Conservation (phyloP, 2,113 vertebrate genomes). For the Eulacestoma nigropectus region DNA sequence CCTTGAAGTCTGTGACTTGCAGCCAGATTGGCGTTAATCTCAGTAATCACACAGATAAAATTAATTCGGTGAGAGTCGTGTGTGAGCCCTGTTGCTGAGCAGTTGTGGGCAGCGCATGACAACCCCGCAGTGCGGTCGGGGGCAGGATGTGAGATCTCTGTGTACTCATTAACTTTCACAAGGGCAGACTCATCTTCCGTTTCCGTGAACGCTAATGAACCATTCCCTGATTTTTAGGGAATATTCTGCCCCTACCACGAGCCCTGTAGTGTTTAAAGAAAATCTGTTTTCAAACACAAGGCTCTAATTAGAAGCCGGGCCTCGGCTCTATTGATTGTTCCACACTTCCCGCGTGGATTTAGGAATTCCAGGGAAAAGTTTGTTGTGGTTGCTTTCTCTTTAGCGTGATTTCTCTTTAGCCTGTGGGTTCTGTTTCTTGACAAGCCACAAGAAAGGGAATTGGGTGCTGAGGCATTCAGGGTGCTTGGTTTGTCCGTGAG, state of each 20-base stretch:
- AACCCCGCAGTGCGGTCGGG: background rate
- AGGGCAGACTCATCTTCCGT: background rate
- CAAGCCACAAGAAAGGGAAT: too few relatives aligned
- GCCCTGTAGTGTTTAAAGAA: background rate
- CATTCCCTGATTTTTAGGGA: background rate
- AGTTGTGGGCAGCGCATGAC: background rate
- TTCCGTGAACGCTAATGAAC: background rate
- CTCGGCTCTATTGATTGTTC: background rate
- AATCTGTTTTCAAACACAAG: background rate
- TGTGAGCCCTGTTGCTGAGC: background rate
- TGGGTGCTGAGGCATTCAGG: background rate
- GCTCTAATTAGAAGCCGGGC: background rate
- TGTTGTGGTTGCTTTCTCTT: background rate
- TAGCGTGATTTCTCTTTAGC: background rate
- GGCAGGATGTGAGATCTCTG: background rate
- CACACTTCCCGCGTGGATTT: background rate
- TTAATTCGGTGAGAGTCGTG: background rate
- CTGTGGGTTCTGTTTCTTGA: fast-evolving
- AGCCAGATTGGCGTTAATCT: background rate
- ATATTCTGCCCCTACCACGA: background rate
- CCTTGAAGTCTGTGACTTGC: background rate
- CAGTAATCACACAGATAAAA: background rate
- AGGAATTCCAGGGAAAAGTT: background rate
- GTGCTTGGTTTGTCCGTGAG: background rate
- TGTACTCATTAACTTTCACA: background rate